Percentiles rank a stretch among this genome's conserved stretches.
phyloP scores from a whole-genome alignment of 1,140 invertebrate genomes.

The Charaxes varanes region DNA sequence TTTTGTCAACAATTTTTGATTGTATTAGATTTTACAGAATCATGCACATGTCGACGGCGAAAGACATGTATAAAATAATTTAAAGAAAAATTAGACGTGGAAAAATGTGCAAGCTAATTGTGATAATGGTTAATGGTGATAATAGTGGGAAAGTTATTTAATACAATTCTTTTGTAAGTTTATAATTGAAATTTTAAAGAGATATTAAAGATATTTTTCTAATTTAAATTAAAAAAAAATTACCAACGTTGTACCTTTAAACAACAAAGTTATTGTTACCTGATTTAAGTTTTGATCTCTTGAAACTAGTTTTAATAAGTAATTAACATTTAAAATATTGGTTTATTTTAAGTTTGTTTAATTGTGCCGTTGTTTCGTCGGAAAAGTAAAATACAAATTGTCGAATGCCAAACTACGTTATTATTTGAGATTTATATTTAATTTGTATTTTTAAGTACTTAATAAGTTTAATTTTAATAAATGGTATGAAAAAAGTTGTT shows the following conservation, averaged over 20 bases:
- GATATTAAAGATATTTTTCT: constrained; percentile 23
- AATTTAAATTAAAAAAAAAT: constrained; percentile 27
- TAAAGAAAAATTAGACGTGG: too few relatives aligned
- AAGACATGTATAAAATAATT: too few relatives aligned
- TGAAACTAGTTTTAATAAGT: constrained; percentile 52
- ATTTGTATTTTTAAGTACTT: constrained; percentile 55
- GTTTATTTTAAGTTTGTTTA: constrained; percentile 45
- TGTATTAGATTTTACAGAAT: too few relatives aligned
- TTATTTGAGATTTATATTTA: constrained; percentile 65
- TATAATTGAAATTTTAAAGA: constrained; percentile 19
- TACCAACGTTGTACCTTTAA: constrained; percentile 20
- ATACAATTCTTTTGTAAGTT: constrained; percentile 22
- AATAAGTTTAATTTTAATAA: constrained; percentile 42
- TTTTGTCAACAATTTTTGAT: too few relatives aligned
- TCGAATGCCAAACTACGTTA: constrained; percentile 60
- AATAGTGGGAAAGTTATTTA: constrained; percentile 32
- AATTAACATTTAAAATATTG: constrained; percentile 32
- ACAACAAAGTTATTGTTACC: constrained; percentile 50
- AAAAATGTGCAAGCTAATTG: too few relatives aligned
- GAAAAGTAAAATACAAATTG: constrained; percentile 18
- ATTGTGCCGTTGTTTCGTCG: constrained; percentile 15
- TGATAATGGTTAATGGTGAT: constrained; percentile 56
- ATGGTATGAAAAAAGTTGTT: constrained; percentile 21
- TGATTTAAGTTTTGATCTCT: constrained; percentile 68
- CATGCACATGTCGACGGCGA: too few relatives aligned